phyloP scores from a whole-genome alignment of 2,888 invertebrate species.

The Halocaridina rubra region DNA sequence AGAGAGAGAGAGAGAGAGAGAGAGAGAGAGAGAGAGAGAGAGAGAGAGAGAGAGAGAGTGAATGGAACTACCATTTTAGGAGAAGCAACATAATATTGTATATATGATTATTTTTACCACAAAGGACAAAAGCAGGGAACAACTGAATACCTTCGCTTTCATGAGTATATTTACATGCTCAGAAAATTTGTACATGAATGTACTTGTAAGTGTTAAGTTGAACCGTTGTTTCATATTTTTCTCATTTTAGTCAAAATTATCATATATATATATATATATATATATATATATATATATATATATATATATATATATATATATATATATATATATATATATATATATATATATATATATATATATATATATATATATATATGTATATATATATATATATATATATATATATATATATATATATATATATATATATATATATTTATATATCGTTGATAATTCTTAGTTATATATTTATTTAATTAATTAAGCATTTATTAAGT shows the following conservation, averaged over 20 bases:
- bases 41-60: background rate
- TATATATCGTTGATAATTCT: background rate
- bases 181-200: too few relatives aligned
- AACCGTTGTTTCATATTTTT: too few relatives aligned
- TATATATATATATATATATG: conserved; percentile 31
- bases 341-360: background rate
- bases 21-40: background rate
- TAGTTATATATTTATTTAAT: too few relatives aligned
- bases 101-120: too few relatives aligned
- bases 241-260: too few relatives aligned
- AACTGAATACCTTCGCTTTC: too few relatives aligned
- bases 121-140: too few relatives aligned
- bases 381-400: conserved; percentile 22
- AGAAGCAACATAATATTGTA: too few relatives aligned
- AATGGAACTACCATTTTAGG: too few relatives aligned
- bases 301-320: conserved; percentile 26
- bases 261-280: conserved; percentile 36
- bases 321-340: background rate
- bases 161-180: too few relatives aligned
- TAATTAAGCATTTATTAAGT: too few relatives aligned
- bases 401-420: conserved; percentile 29
- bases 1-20: background rate
- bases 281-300: conserved; percentile 42
- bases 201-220: too few relatives aligned
- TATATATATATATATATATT: conserved; percentile 33